Evolutionary conservation across 2,888 invertebrate species (phyloP).

Genomic region (Nymphalis polychloros): DNA sequence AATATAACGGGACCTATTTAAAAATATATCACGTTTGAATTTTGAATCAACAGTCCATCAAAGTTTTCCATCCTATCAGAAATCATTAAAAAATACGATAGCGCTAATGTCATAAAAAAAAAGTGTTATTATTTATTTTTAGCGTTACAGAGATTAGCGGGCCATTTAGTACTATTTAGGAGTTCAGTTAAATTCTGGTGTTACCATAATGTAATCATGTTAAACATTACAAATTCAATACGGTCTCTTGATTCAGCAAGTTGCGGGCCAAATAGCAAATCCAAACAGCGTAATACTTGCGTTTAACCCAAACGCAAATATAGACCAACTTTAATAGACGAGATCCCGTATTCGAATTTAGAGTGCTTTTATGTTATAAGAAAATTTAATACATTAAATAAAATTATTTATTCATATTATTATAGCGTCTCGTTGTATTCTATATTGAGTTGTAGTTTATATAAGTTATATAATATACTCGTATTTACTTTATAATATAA

Average conservation of each 20-base stretch:
- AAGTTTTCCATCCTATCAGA: too few relatives aligned
- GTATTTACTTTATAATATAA: too few relatives aligned
- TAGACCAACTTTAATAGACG: constrained; percentile 29
- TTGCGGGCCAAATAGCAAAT: constrained; percentile 31
- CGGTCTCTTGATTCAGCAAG: constrained; percentile 34
- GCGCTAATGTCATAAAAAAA: too few relatives aligned
- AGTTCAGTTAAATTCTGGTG: constrained; percentile 8
- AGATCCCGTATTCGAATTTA: constrained; percentile 16
- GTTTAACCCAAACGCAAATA: constrained; percentile 32
- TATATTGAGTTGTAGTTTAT: too few relatives aligned
- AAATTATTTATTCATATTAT: background rate
- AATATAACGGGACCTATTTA: too few relatives aligned
- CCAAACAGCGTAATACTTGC: constrained; percentile 30
- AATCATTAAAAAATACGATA: too few relatives aligned
- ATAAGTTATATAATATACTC: too few relatives aligned
- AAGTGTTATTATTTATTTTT: too few relatives aligned
- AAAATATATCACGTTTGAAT: too few relatives aligned
- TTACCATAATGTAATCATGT: constrained; percentile 42
- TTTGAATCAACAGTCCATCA: too few relatives aligned
- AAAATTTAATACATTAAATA: constrained; percentile 7
- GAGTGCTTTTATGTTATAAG: constrained; percentile 6
- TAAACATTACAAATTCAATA: constrained; percentile 40
- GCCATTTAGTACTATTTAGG: background rate
- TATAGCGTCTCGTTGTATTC: too few relatives aligned
- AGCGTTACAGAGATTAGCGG: too few relatives aligned